phyloP scores from a whole-genome alignment of 2,888 invertebrate species.

The Elysia crispata region DNA sequence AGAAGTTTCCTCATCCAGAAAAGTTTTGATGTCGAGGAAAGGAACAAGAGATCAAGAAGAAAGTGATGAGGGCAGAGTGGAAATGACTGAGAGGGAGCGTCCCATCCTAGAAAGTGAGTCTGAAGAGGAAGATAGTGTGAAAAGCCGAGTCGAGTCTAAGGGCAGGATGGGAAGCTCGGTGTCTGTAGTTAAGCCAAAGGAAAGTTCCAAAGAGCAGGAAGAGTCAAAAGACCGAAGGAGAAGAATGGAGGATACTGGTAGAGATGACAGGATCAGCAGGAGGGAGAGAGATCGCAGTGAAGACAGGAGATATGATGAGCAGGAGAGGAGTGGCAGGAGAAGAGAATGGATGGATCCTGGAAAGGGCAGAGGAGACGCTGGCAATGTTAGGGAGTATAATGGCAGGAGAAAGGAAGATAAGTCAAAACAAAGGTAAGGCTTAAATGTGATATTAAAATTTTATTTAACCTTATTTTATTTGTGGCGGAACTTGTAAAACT shows the following conservation, averaged over 20 bases:
- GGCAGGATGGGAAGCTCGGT: conserved; percentile 39
- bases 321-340: no score
- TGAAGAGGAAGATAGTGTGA: conserved; percentile 2
- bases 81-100: conserved; percentile 18
- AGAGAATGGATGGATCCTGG: no score
- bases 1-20: no score
- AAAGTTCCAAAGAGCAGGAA: conserved; percentile 10
- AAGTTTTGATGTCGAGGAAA: no score
- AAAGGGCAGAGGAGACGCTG: no score
- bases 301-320: no score
- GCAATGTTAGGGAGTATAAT: conserved; percentile 30
- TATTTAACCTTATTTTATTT: no score
- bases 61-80: conserved; percentile 29
- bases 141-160: conserved; percentile 23
- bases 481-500: no score
- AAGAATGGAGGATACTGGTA: not conserved
- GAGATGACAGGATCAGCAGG: not conserved
- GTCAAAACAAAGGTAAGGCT: not conserved
- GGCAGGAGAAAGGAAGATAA: conserved; percentile 30
- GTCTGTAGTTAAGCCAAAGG: conserved; percentile 28
- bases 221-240: not conserved
- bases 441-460: no score
- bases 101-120: conserved; percentile 39
- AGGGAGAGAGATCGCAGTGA: conserved; percentile 19
- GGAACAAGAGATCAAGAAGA: not conserved